Evolutionary conservation across 2,888 invertebrate species (phyloP).

Genomic region (Eulithis testata): DNA sequence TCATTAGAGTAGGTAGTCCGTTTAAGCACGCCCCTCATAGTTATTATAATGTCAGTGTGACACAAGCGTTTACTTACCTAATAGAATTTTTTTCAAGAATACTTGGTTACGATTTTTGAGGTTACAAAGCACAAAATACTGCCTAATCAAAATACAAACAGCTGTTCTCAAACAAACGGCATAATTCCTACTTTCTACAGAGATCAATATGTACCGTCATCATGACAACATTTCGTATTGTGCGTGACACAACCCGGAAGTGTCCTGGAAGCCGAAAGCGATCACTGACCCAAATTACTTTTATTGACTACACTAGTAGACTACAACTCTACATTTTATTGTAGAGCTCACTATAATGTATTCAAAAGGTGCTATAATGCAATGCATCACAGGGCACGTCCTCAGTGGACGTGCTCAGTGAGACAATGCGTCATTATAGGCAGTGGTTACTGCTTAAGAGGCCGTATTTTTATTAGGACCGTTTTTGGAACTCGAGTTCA

Average conservation of each 20-base stretch:
- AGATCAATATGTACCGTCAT: conserved; percentile 17
- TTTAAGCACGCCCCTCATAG: neutral
- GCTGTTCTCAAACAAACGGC: conserved; percentile 6
- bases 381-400: too few relatives aligned
- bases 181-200: conserved; percentile 26
- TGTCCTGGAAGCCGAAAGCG: conserved; percentile 47
- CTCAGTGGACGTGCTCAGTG: too few relatives aligned
- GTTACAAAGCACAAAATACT: neutral
- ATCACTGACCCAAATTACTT: conserved; percentile 38
- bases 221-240: conserved; percentile 24
- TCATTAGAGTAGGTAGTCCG: conserved; percentile 3
- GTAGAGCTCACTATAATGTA: neutral
- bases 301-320: conserved; percentile 9
- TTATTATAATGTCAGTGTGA: too few relatives aligned
- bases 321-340: conserved; percentile 6
- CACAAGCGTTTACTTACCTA: too few relatives aligned
- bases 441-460: too few relatives aligned
- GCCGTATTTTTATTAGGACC: too few relatives aligned
- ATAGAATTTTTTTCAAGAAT: too few relatives aligned
- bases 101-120: neutral
- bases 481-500: too few relatives aligned
- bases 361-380: too few relatives aligned
- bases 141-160: neutral
- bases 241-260: conserved; percentile 37
- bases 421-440: too few relatives aligned